Percentiles rank a stretch among this genome's conserved stretches.
Evolutionary conservation across 2,113 vertebrate genomes (phyloP).

Genomic region (Hippopotamus amphibius): DNA sequence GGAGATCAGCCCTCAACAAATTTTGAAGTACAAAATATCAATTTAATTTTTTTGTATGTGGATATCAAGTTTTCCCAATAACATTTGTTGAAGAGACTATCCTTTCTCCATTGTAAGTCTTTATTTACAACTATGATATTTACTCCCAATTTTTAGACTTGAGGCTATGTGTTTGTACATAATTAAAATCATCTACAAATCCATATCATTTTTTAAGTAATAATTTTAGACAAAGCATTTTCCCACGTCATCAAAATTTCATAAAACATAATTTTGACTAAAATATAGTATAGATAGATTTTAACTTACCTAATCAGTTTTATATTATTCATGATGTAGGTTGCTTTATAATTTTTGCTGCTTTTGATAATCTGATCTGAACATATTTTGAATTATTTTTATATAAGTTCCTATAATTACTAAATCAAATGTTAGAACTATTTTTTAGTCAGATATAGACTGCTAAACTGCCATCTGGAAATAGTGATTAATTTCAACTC

Average conservation of each 20-base stretch:
- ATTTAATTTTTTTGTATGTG: neutral
- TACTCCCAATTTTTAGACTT: neutral
- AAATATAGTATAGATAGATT: neutral
- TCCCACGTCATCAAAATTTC: neutral
- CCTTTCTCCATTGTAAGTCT: neutral
- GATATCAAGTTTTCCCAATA: neutral
- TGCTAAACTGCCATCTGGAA: constrained; percentile 1
- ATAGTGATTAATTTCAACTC: constrained; percentile 46
- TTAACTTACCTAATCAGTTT: neutral
- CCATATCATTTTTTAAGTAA: neutral
- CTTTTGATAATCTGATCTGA: neutral
- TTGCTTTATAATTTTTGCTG: neutral
- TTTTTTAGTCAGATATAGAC: neutral
- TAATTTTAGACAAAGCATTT: neutral
- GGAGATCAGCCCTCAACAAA: neutral
- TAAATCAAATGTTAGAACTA: constrained; percentile 9
- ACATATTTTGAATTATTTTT: constrained; percentile 28
- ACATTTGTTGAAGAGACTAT: neutral
- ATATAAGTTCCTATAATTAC: neutral
- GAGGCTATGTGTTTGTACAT: rapidly evolving
- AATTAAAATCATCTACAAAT: neutral
- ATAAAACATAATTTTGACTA: neutral
- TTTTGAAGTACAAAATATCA: neutral
- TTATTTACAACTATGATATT: neutral
- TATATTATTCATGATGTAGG: neutral